A percentile compares a stretch with the other conserved stretches of the same genome.
Conservation (phyloP, 2,113 vertebrate genomes). For the Morone chrysops region DNA sequence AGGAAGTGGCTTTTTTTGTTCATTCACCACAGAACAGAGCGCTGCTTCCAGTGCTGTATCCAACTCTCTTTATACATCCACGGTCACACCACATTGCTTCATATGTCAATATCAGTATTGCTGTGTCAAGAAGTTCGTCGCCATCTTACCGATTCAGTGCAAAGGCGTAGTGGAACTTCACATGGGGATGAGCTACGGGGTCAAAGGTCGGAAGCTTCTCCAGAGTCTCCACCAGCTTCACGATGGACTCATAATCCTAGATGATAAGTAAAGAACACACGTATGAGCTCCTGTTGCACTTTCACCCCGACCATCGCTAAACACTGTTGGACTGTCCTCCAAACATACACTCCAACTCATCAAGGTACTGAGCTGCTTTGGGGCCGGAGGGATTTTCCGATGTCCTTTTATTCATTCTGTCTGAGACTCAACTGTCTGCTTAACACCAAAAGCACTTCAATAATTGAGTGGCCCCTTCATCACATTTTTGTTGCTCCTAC, state of each 20-base stretch:
- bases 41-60: too few species aligned
- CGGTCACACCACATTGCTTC: too few species aligned
- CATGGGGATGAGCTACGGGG: conserved; percentile 92
- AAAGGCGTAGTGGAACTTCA: conserved; percentile 98
- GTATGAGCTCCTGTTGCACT: conserved; percentile 17
- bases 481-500: conserved; percentile 48
- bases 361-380: background rate
- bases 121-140: background rate
- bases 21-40: too few species aligned
- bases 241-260: conserved; percentile 97
- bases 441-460: conserved; percentile 48
- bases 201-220: conserved; percentile 98
- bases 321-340: background rate
- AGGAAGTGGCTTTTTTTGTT: too few species aligned
- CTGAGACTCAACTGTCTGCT: conserved; percentile 28
- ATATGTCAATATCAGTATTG: background rate
- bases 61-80: too few species aligned
- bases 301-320: background rate
- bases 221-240: conserved; percentile 96
- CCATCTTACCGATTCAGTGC: conserved; percentile 93
- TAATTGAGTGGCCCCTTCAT: conserved; percentile 49
- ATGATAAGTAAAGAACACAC: background rate
- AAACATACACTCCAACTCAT: background rate
- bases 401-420: conserved; percentile 29
- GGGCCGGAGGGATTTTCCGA: conserved; percentile 10